These are phyloP conservation scores for Myzus persicae DNA, from an alignment of 1,140 invertebrate species.

Conservation along the genomic window DNA sequence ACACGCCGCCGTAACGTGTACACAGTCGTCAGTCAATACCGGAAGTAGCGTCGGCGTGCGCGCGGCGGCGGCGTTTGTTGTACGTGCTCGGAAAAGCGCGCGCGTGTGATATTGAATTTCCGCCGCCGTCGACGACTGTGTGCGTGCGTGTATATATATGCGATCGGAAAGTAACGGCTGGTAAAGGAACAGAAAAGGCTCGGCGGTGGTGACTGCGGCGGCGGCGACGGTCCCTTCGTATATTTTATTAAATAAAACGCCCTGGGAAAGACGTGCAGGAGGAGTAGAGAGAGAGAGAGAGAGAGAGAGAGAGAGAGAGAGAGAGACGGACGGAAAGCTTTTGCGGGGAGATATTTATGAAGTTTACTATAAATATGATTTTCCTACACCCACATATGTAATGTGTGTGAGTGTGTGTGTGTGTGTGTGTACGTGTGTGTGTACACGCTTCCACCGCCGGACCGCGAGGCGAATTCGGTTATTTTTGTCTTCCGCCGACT, in stretches of 20 bases:
- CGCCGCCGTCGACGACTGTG: background rate
- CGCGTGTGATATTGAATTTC: constrained; percentile 42
- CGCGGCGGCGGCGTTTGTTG: background rate
- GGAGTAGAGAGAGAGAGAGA: background rate
- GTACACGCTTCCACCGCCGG: background rate
- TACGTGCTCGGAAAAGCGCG: constrained; percentile 7
- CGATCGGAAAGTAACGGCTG: background rate
- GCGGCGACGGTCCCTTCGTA: background rate
- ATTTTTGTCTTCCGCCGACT: background rate
- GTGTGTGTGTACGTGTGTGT: background rate
- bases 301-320: background rate
- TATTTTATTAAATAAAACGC: constrained; percentile 47
- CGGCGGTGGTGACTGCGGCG: background rate
- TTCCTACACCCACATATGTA: background rate
- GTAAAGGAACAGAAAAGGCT: background rate
- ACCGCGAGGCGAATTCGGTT: background rate
- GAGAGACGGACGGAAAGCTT: background rate
- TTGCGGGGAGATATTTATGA: constrained; percentile 13
- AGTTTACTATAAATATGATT: constrained; percentile 33
- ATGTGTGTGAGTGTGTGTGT: background rate
- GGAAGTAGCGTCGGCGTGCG: background rate
- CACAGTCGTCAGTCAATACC: background rate
- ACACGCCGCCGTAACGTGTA: background rate
- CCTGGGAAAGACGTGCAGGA: background rate
- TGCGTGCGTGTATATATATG: no score